phyloP scores from a whole-genome alignment of 1,140 invertebrate genomes.

The Protaetia brevitarsis region DNA sequence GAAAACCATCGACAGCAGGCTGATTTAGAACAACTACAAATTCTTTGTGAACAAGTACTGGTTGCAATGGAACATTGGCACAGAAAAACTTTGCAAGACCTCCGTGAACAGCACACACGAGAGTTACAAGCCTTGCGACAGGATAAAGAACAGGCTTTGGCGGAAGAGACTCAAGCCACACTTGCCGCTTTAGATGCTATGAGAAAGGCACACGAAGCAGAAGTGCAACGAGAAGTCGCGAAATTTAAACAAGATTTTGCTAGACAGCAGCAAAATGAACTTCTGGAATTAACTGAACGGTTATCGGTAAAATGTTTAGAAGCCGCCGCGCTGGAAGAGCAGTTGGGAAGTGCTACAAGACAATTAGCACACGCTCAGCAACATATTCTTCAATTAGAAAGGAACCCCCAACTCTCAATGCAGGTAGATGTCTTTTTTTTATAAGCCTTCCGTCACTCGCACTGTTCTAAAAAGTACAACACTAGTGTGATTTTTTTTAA shows the following conservation, averaged over 20 bases:
- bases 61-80: conserved; percentile 86
- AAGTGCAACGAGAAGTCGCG: conserved; percentile 82
- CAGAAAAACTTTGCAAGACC: conserved; percentile 75
- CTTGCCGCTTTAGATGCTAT: conserved; percentile 84
- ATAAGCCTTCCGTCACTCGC: neutral
- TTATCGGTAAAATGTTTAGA: conserved; percentile 91
- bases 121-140: conserved; percentile 69
- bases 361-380: conserved; percentile 77
- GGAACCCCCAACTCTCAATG: conserved; percentile 60
- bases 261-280: conserved; percentile 70
- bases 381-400: conserved; percentile 73
- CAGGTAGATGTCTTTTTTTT: conserved; percentile 47
- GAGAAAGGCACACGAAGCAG: conserved; percentile 88
- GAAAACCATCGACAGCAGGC: conserved; percentile 75
- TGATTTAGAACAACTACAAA: conserved; percentile 81
- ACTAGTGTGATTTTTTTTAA: conserved; percentile 14
- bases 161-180: conserved; percentile 83
- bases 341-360: conserved; percentile 70
- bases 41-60: conserved; percentile 82
- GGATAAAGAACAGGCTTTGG: conserved; percentile 85
- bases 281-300: conserved; percentile 83
- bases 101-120: conserved; percentile 78
- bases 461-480: too few species aligned
- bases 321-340: conserved; percentile 80
- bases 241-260: conserved; percentile 84